Percentiles rank a stretch among this genome's conserved stretches.
These are phyloP conservation scores for Batillaria attramentaria DNA, from an alignment of 1,140 invertebrate genomes.

Conservation along the genomic window DNA sequence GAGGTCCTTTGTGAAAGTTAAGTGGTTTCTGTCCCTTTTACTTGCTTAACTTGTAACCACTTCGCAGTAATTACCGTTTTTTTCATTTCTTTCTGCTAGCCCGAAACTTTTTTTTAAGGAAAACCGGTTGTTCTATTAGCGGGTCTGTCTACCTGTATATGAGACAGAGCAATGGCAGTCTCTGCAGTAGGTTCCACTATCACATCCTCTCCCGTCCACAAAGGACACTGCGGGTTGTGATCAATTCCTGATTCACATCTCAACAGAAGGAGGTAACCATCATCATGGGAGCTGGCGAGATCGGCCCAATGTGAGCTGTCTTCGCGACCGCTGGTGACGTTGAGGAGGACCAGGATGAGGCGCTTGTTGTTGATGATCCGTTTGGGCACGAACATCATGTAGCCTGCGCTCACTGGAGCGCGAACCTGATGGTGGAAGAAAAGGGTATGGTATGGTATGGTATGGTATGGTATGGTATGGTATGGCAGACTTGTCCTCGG, in stretches of 20 bases:
- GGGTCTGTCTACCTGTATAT: slow-evolving; percentile 71
- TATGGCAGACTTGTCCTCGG: too few species aligned
- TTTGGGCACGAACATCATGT: slow-evolving; percentile 73
- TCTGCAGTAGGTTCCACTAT: slow-evolving; percentile 73
- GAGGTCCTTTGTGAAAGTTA: too few species aligned
- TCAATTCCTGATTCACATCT: slow-evolving; percentile 57
- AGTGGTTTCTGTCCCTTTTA: too few species aligned
- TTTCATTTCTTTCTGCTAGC: too few species aligned
- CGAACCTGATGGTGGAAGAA: slow-evolving; percentile 59
- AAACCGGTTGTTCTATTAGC: too few species aligned
- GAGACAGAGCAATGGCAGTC: slow-evolving; percentile 72
- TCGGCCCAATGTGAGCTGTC: slow-evolving; percentile 49
- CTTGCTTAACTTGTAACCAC: too few species aligned
- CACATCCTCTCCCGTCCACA: slow-evolving; percentile 67
- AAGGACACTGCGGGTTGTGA: slow-evolving; percentile 51
- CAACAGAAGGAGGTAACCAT: slow-evolving; percentile 71
- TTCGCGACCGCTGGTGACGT: slow-evolving; percentile 70
- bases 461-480: too few species aligned
- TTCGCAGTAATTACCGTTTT: too few species aligned
- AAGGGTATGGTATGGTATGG: too few species aligned
- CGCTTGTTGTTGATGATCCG: slow-evolving; percentile 57
- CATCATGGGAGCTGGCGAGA: slow-evolving; percentile 48
- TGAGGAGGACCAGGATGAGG: slow-evolving; percentile 66
- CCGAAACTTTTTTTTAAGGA: too few species aligned
- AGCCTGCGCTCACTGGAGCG: slow-evolving; percentile 68